phyloP scores from a whole-genome alignment of 2,797 vertebrate genomes.

The Halcyon leucocephala region DNA sequence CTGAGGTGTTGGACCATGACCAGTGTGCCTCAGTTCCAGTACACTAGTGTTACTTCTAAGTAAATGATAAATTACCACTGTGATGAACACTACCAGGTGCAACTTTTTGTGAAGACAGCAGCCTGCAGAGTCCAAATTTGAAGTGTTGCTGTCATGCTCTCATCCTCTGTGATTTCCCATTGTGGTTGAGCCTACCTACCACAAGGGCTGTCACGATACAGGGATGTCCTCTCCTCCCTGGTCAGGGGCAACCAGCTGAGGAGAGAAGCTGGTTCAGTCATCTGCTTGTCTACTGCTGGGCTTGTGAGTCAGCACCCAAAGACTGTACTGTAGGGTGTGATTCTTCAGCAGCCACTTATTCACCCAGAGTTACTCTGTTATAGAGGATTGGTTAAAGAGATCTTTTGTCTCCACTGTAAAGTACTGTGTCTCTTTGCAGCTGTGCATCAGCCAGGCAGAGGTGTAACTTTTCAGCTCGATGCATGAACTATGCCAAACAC shows the following conservation, averaged over 20 bases:
- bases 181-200: accelerated
- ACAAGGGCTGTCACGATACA: accelerated
- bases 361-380: background rate
- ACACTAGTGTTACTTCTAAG: background rate
- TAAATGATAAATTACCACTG: accelerated
- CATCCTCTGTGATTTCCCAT: accelerated
- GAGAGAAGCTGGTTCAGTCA: background rate
- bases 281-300: accelerated
- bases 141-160: background rate
- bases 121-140: background rate
- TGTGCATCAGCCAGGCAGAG: background rate
- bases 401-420: background rate
- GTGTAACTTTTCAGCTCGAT: background rate
- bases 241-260: background rate
- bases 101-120: background rate
- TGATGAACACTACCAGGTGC: background rate
- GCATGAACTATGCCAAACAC: background rate
- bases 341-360: background rate
- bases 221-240: background rate
- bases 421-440: background rate
- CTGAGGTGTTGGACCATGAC: background rate
- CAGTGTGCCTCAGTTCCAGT: background rate
- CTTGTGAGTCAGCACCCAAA: background rate
- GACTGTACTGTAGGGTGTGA: accelerated
- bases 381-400: background rate